These are phyloP conservation scores for Hyposmocoma kahamanoa DNA, from an alignment of 1,140 invertebrate species.

Conservation along the genomic window DNA sequence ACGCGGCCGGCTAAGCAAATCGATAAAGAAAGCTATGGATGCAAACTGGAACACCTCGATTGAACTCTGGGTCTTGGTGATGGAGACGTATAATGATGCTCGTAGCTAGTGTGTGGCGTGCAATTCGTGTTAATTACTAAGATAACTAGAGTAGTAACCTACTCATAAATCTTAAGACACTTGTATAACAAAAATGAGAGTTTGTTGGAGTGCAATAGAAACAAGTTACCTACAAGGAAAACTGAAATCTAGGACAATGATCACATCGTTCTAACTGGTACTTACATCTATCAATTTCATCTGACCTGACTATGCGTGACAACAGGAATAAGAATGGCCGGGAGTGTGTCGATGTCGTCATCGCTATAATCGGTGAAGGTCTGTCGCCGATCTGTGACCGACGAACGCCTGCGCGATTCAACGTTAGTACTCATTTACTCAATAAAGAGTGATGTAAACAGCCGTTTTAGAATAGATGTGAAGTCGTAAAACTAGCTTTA, in stretches of 20 bases:
- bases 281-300: no score
- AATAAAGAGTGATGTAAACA: constrained; percentile 27
- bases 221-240: no score
- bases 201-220: no score
- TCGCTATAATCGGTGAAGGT: constrained; percentile 61
- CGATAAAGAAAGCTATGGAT: constrained; percentile 2
- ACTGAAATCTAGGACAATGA: no score
- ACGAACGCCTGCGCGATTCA: constrained; percentile 28
- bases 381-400: constrained; percentile 47
- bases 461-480: constrained; percentile 20
- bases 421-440: constrained; percentile 16
- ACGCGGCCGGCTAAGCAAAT: background rate
- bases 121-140: no score
- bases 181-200: no score
- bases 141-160: no score
- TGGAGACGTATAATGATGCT: background rate
- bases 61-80: background rate
- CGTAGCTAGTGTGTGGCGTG: no score
- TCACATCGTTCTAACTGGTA: no score
- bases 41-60: constrained; percentile 1
- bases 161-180: no score
- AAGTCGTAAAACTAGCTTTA: no score
- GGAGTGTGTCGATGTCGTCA: constrained; percentile 55
- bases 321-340: constrained; percentile 29
- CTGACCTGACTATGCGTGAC: constrained; percentile 10